Evolutionary conservation across 2,113 vertebrate genomes (phyloP).

Genomic region (Dasyurus viverrinus): DNA sequence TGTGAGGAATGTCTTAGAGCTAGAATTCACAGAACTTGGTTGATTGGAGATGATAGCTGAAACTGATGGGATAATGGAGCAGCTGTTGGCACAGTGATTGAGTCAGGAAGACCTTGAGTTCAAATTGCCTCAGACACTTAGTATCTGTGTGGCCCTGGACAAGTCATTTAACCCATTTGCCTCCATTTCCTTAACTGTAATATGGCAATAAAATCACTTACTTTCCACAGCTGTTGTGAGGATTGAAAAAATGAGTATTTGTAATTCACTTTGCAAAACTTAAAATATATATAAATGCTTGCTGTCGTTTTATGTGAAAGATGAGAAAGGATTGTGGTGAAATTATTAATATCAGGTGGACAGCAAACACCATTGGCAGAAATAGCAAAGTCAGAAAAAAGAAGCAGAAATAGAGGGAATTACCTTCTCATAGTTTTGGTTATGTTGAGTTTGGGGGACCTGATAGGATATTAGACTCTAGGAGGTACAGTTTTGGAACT

Average conservation of each 20-base stretch:
- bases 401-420: not conserved
- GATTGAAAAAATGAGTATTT: not conserved
- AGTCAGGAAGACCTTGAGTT: not conserved
- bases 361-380: too few species aligned
- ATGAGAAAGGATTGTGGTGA: not conserved
- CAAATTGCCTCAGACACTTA: not conserved
- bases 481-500: not conserved
- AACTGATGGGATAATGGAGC: not conserved
- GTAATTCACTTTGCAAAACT: not conserved
- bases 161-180: not conserved
- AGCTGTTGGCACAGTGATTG: not conserved
- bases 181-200: not conserved
- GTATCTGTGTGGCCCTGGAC: not conserved
- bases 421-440: not conserved
- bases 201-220: not conserved
- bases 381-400: not conserved
- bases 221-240: not conserved
- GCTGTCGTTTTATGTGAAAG: not conserved
- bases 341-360: not conserved
- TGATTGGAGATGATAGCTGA: not conserved
- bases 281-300: not conserved
- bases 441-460: not conserved
- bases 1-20: not conserved
- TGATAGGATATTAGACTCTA: not conserved
- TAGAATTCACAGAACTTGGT: not conserved